These are phyloP conservation scores for Ephestia elutella DNA, from an alignment of 1,140 invertebrate species.

Conservation along the genomic window DNA sequence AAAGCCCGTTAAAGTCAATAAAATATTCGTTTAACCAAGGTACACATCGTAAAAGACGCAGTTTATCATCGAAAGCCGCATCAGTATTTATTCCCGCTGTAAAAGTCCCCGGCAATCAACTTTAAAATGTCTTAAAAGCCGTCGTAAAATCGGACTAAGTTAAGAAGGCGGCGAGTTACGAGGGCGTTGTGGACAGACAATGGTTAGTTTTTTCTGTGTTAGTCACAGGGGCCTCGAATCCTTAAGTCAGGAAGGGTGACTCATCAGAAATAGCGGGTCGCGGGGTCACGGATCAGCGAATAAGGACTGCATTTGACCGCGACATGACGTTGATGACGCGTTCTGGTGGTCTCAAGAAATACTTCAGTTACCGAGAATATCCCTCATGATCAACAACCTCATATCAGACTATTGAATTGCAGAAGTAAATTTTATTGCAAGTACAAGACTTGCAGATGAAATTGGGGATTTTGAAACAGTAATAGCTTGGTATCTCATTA, in stretches of 20 bases:
- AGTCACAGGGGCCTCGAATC: slow-evolving; percentile 44
- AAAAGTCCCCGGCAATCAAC: slow-evolving; percentile 18
- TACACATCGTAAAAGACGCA: not conserved
- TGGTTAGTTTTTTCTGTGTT: slow-evolving; percentile 41
- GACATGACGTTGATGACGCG: not conserved
- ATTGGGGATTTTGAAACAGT: too few relatives aligned
- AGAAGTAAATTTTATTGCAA: too few relatives aligned
- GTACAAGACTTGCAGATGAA: too few relatives aligned
- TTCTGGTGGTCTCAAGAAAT: not conserved
- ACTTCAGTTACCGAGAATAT: too few relatives aligned
- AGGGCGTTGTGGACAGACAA: slow-evolving; percentile 30
- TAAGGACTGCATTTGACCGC: slow-evolving; percentile 11
- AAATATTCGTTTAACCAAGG: not conserved
- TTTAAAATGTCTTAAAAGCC: slow-evolving; percentile 15
- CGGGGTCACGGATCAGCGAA: slow-evolving; percentile 39
- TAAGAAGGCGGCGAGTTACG: slow-evolving; percentile 13
- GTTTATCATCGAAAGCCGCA: slow-evolving; percentile 4
- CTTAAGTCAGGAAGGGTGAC: slow-evolving; percentile 47
- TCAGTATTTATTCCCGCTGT: slow-evolving; percentile 11
- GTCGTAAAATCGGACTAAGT: slow-evolving; percentile 12
- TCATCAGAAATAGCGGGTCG: slow-evolving; percentile 43
- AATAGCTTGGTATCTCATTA: too few relatives aligned
- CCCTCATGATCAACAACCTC: too few relatives aligned
- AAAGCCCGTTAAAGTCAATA: not conserved
- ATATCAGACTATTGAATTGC: too few relatives aligned